Evolutionary conservation across 2,113 vertebrate species (phyloP), one percentile per base, ranked within the genome.

Genomic region (Tympanuchus pallidicinctus): DNA sequence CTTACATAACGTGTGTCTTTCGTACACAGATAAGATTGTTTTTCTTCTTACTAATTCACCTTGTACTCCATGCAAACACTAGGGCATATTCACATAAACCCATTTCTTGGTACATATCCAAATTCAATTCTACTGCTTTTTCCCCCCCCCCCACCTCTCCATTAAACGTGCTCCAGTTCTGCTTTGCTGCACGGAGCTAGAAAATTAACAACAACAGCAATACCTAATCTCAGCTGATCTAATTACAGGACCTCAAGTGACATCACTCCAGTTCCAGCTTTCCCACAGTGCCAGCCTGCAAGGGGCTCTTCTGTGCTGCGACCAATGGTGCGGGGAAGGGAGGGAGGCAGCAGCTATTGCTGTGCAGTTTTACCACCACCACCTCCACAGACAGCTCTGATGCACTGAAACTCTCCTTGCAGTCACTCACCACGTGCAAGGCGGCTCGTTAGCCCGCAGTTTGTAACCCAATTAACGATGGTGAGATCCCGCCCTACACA

Each of bases 61-160:
- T 88, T 72, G 67, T n/a, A 73, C 64, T 32, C 21, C 60, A 76
- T 42, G 74, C 79, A 88, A 81, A 88, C 65, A 67, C 48, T 52
- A n/a, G 2, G 15, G 59, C 42, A 38, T 83, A 63, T 72, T 88
- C 69, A 67, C 38, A 45, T 28, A 59, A 56, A 79, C 6, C 3
- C 12, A 24, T 40, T 69, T 48, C 34, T 83, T 73, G 59, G 18
- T 50, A 42, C 2, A 3, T 10, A 59, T n/a, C 47, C 81, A 86
- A 73, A 78, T n/a, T 14, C 66, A 45, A 13, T 20, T 70, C 82
- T 27, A 47, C 10, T 74, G 61, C 43, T 24, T 27, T 27, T 47
- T 22, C 15, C 3, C 16, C 42, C 2, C 11, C 7, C 42, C 16
- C 2, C 7, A 6, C 52, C 45, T 7, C 63, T 6, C 45, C 50